Evolutionary conservation across 1,140 invertebrate genomes (phyloP).

Genomic region (Galleria mellonella): DNA sequence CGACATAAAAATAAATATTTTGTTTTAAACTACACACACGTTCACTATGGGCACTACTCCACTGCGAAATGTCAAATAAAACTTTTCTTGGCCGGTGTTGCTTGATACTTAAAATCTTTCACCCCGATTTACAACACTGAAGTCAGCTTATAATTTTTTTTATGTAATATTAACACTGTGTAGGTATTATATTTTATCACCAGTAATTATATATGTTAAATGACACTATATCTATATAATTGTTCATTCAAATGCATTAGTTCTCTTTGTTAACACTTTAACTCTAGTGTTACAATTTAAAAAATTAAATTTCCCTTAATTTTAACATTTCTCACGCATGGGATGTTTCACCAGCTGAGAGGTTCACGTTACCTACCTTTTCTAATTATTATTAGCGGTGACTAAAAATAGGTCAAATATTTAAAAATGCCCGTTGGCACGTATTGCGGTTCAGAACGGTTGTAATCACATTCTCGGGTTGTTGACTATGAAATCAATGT

Average conservation of each 20-base stretch:
- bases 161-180: no score
- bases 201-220: no score
- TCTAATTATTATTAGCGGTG: conserved; percentile 69
- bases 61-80: conserved; percentile 56
- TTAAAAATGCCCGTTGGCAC: conserved; percentile 64
- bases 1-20: conserved; percentile 59
- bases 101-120: conserved; percentile 15
- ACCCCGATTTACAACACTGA: not conserved
- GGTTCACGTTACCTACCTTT: conserved; percentile 73
- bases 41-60: conserved; percentile 58
- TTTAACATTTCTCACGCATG: conserved; percentile 20
- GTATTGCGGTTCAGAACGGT: conserved; percentile 37
- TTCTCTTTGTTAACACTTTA: no score
- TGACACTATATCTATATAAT: no score
- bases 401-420: conserved; percentile 73
- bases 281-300: conserved; percentile 27
- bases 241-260: no score
- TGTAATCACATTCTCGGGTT: conserved; percentile 43
- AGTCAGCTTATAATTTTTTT: no score
- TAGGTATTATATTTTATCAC: no score
- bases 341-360: conserved; percentile 50
- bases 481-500: conserved; percentile 24
- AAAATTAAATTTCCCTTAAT: conserved; percentile 20
- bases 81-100: conserved; percentile 30
- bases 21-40: conserved; percentile 53